phyloP scores from a whole-genome alignment of 2,797 vertebrate species.

The Tauraco hartlaubi region DNA sequence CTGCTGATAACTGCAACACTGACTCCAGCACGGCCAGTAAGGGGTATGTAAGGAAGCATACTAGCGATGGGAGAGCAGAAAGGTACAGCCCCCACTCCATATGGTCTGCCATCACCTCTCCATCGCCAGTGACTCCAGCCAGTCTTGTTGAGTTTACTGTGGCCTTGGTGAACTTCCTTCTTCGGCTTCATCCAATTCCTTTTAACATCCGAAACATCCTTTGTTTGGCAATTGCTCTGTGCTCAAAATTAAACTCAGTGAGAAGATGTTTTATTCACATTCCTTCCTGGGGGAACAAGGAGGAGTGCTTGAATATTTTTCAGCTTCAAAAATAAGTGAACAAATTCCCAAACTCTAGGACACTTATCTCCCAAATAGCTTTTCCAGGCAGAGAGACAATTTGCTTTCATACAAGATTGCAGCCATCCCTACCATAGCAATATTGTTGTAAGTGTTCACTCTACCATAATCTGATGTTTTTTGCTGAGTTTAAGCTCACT shows the following conservation, averaged over 20 bases:
- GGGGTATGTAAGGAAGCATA: neutral
- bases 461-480: neutral
- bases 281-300: neutral
- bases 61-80: neutral
- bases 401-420: neutral
- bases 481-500: neutral
- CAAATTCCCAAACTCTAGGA: neutral
- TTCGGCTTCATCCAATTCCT: neutral
- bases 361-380: neutral
- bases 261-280: neutral
- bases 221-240: neutral
- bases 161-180: neutral
- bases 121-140: neutral
- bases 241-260: neutral
- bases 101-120: neutral
- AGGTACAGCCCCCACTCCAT: neutral
- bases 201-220: neutral
- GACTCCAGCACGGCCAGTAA: neutral
- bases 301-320: neutral
- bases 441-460: neutral
- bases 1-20: fast-evolving
- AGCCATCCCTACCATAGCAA: neutral
- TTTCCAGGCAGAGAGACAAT: neutral
- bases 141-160: neutral
- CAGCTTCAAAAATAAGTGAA: neutral